These are phyloP conservation scores for Triplophysa dalaica DNA, from an alignment of 2,113 vertebrate species.

Conservation along the genomic window DNA sequence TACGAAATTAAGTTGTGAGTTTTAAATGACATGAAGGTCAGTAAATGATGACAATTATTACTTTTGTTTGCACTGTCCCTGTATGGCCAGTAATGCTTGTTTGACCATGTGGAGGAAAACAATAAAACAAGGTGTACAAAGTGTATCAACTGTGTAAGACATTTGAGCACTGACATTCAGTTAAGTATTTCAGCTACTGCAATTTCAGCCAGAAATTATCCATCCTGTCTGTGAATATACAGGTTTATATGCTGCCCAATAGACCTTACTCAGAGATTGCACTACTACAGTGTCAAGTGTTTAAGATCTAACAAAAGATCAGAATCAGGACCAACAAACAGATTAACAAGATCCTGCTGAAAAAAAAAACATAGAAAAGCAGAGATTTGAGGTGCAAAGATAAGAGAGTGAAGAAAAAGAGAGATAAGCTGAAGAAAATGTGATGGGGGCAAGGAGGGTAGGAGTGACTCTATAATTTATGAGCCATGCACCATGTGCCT, in stretches of 20 bases:
- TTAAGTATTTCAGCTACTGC: not conserved
- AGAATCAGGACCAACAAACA: not conserved
- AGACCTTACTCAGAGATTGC: no score
- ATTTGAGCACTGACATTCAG: conserved; percentile 29
- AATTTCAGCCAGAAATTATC: not conserved
- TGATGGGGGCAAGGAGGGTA: conserved; percentile 20
- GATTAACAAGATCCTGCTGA: not conserved
- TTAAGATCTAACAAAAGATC: not conserved
- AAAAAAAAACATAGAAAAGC: not conserved
- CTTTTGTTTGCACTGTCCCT: not conserved
- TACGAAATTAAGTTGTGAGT: no score
- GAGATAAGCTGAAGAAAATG: conserved; percentile 28
- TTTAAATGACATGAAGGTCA: no score
- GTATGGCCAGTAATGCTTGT: not conserved
- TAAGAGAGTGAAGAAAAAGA: conserved; percentile 22
- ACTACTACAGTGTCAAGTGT: no score
- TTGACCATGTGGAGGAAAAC: not conserved
- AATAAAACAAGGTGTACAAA: not conserved
- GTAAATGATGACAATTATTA: no score
- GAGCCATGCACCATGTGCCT: conserved; percentile 76
- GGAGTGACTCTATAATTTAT: conserved; percentile 75
- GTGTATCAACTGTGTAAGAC: conserved; percentile 6
- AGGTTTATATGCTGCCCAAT: not conserved
- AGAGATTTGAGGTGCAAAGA: conserved; percentile 12
- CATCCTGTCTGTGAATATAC: not conserved